Percentiles rank a stretch among this genome's conserved stretches.
phyloP scores from a whole-genome alignment of 30 jellyfish, hydroid and myxozoan species.

The Sanderia malayensis region DNA sequence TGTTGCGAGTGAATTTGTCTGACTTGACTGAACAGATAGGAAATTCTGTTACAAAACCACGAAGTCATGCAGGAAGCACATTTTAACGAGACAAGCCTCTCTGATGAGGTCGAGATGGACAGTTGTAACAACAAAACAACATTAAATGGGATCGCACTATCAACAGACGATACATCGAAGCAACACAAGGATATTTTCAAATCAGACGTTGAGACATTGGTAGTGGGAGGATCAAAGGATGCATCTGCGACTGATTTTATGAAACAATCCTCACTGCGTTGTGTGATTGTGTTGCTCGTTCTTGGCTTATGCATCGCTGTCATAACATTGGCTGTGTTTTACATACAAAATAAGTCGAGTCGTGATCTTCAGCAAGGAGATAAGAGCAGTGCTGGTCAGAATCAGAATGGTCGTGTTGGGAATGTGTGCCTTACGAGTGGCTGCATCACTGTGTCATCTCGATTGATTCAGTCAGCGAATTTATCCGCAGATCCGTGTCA shows the following conservation, averaged over 20 bases:
- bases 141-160: too few species aligned
- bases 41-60: too few species aligned
- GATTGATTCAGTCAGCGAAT: slow-evolving; percentile 26
- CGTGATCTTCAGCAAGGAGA: not conserved
- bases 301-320: not conserved
- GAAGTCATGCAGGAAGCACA: too few species aligned
- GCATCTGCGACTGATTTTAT: too few species aligned
- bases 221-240: not conserved
- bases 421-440: slow-evolving; percentile 12
- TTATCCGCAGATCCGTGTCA: slow-evolving; percentile 55
- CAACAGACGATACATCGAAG: too few species aligned
- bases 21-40: too few species aligned
- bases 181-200: not conserved
- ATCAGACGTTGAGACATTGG: not conserved
- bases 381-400: not conserved
- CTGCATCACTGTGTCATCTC: slow-evolving; percentile 51
- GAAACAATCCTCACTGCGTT: not conserved
- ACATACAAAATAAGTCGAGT: not conserved
- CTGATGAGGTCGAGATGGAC: too few species aligned
- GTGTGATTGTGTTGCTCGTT: not conserved
- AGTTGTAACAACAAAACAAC: too few species aligned
- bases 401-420: not conserved
- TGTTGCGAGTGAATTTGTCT: too few species aligned
- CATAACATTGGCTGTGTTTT: not conserved
- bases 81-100: too few species aligned